Evolutionary conservation across 2,888 invertebrate genomes (phyloP).

Genomic region (Heliconius aoede): DNA sequence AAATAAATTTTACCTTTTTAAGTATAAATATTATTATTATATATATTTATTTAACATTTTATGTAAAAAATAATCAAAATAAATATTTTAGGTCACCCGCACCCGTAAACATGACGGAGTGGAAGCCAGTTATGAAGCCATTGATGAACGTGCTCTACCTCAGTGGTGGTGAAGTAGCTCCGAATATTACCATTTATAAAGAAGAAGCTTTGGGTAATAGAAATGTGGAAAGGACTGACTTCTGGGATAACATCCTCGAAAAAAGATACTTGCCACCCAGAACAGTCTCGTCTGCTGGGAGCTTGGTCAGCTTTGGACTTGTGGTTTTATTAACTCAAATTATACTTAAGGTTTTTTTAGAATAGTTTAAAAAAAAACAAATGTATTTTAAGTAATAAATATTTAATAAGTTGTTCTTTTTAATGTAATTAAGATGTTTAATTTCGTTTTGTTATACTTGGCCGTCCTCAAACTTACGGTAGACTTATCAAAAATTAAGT

Average conservation of each 20-base stretch:
- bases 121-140: conserved; percentile 12
- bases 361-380: conserved; percentile 13
- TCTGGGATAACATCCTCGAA: conserved; percentile 53
- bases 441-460: neutral
- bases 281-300: conserved; percentile 50
- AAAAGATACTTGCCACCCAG: conserved; percentile 49
- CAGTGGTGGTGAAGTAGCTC: conserved; percentile 48
- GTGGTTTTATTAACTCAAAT: conserved; percentile 45
- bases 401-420: neutral
- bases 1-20: too few species aligned
- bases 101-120: neutral
- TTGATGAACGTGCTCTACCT: conserved; percentile 38
- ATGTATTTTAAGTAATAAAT: neutral
- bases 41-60: too few species aligned
- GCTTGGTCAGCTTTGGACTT: conserved; percentile 44
- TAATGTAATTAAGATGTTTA: conserved; percentile 4
- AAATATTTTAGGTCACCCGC: conserved; percentile 19
- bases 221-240: conserved; percentile 52
- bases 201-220: conserved; percentile 51
- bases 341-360: conserved; percentile 26
- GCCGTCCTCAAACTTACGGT: neutral
- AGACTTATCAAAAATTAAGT: neutral
- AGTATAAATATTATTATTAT: too few species aligned
- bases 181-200: conserved; percentile 39
- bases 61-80: neutral